Percentiles rank a stretch among this genome's conserved stretches.
Evolutionary conservation across 2,888 invertebrate genomes (phyloP).

Genomic region (Cephus rjabovi): DNA sequence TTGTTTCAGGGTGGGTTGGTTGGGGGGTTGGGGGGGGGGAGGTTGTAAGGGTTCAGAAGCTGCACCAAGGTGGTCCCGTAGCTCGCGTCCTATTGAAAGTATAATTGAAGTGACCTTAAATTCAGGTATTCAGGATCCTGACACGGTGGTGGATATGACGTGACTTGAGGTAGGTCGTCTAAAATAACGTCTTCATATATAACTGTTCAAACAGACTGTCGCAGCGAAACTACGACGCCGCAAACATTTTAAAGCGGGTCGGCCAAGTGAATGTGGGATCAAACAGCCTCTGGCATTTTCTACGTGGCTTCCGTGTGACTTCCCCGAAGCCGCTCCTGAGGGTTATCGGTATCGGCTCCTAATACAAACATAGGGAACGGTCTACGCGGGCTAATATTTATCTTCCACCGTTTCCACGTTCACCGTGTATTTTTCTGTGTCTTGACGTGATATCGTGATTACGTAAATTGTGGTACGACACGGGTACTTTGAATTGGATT

Average conservation of each 20-base stretch:
- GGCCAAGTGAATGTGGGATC: neutral
- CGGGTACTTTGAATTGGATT: no score
- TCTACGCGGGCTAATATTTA: neutral
- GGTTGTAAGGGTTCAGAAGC: neutral
- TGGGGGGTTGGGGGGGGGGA: no score
- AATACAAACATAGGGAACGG: neutral
- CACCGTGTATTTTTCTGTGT: neutral
- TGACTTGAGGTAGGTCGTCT: constrained; percentile 28
- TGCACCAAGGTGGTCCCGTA: neutral
- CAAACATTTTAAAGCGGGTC: neutral
- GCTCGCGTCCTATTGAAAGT: neutral
- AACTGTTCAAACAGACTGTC: constrained; percentile 31
- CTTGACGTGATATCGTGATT: neutral
- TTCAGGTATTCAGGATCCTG: neutral
- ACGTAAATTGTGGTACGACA: no score
- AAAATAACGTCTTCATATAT: constrained; percentile 44
- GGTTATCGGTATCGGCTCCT: neutral
- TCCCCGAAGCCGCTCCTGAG: neutral
- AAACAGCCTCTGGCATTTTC: neutral
- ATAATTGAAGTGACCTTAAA: neutral
- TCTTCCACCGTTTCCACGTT: neutral
- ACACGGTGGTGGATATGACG: neutral
- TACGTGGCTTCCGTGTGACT: neutral
- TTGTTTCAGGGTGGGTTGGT: neutral
- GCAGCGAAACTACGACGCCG: neutral